A percentile compares a stretch with the other conserved stretches of the same genome.
Evolutionary conservation across 2,113 vertebrate species (phyloP).

Genomic region (Barbus barbus): DNA sequence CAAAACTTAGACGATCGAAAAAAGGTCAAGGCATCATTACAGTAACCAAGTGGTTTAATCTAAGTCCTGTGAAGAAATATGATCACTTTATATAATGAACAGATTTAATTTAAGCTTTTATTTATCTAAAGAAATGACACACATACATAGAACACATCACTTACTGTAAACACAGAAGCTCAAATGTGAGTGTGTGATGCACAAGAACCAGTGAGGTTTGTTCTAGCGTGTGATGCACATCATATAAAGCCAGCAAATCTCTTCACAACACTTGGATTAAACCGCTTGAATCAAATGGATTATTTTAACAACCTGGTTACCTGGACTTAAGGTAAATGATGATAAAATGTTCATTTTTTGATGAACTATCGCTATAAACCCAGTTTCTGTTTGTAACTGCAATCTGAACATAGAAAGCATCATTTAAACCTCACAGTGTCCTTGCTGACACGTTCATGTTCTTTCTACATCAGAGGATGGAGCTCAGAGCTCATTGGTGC

Average conservation of each 20-base stretch:
- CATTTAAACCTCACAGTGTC: neutral
- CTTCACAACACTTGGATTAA: neutral
- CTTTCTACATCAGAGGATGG: slow-evolving; percentile 32
- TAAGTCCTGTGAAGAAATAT: too few species aligned
- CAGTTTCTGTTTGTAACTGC: neutral
- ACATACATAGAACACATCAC: too few species aligned
- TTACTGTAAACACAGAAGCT: too few species aligned
- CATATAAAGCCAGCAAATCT: neutral
- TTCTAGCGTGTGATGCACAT: neutral
- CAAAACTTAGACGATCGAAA: neutral
- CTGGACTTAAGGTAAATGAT: neutral
- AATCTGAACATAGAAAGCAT: neutral
- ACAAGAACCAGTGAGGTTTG: neutral
- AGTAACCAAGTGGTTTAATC: too few species aligned
- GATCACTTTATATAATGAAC: neutral
- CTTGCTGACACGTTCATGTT: neutral
- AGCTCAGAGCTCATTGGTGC: slow-evolving; percentile 32
- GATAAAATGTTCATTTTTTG: neutral
- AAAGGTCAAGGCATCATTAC: neutral
- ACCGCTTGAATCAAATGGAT: neutral
- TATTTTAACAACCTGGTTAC: neutral
- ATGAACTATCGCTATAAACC: neutral
- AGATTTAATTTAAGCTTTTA: neutral
- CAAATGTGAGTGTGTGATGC: neutral
- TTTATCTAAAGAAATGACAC: neutral